Percentiles rank a stretch among this genome's conserved stretches.
Conservation (phyloP, 2,797 vertebrate species). For the Dicrostonyx torquatus region DNA sequence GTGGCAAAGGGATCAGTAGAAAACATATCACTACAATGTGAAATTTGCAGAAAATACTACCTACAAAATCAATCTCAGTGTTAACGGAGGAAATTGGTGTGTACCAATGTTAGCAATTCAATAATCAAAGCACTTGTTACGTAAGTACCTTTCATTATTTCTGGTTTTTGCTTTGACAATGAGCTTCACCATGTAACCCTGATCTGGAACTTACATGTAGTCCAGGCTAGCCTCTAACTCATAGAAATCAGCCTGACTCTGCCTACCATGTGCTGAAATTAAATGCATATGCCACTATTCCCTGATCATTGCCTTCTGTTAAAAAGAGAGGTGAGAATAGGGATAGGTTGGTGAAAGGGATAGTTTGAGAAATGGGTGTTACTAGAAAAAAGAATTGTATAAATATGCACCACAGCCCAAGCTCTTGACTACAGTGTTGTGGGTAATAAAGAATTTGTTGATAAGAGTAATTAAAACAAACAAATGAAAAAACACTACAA, state of each 20-base stretch:
- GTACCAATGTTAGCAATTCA: slow-evolving; percentile 26
- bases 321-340: neutral
- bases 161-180: neutral
- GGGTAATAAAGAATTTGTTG: slow-evolving; percentile 1
- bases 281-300: neutral
- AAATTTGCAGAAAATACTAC: slow-evolving; percentile 22
- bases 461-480: neutral
- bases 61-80: slow-evolving; percentile 22
- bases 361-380: slow-evolving; percentile 58
- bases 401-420: slow-evolving; percentile 48
- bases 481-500: neutral
- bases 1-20: slow-evolving; percentile 10
- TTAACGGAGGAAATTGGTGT: slow-evolving; percentile 24
- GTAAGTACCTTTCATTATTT: slow-evolving; percentile 10
- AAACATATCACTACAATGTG: neutral
- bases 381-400: slow-evolving; percentile 4
- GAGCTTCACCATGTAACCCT: neutral
- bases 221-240: neutral
- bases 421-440: slow-evolving; percentile 68
- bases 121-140: neutral
- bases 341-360: neutral
- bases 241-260: neutral
- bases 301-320: slow-evolving; percentile 14
- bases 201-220: neutral
- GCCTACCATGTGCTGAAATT: neutral